Percentiles rank a stretch among this genome's conserved stretches.
These are phyloP conservation scores for Dolichallabes microphthalmus DNA, from an alignment of 2,113 vertebrate species.

Conservation along the genomic window DNA sequence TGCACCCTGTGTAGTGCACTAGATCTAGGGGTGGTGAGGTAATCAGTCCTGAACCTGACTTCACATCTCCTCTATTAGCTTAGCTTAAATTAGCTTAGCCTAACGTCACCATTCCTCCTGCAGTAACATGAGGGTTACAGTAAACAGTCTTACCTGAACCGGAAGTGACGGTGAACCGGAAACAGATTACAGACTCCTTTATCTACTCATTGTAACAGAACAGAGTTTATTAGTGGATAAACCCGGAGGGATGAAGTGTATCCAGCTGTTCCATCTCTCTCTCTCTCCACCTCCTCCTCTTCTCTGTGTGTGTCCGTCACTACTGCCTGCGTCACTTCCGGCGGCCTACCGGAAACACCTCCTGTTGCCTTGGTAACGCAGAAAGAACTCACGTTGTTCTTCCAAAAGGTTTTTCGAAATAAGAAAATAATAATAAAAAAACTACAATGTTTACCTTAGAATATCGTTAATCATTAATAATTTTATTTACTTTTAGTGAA, in stretches of 20 bases:
- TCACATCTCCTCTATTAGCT: background rate
- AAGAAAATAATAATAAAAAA: background rate
- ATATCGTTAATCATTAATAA: background rate
- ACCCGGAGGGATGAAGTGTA: background rate
- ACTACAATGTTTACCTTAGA: background rate
- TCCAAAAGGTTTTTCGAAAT: too few relatives aligned
- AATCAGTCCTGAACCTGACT: too few relatives aligned
- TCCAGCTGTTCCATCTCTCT: conserved; percentile 16
- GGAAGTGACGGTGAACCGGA: background rate
- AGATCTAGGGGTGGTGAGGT: too few relatives aligned
- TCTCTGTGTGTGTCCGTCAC: background rate
- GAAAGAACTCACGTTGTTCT: background rate
- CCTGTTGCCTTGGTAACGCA: background rate
- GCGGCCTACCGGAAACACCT: conserved; percentile 42
- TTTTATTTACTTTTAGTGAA: background rate
- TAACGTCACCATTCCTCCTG: background rate
- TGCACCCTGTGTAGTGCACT: background rate
- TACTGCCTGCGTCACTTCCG: conserved; percentile 60
- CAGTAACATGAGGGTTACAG: too few relatives aligned
- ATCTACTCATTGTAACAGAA: background rate
- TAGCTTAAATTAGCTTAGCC: background rate
- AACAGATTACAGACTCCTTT: background rate
- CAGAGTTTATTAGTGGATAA: background rate
- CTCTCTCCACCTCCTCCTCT: background rate
- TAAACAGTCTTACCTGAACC: background rate